Evolutionary conservation across 2,113 vertebrate genomes (phyloP), one percentile per base, ranked within the genome.

Genomic region (Ondatra zibethicus): DNA sequence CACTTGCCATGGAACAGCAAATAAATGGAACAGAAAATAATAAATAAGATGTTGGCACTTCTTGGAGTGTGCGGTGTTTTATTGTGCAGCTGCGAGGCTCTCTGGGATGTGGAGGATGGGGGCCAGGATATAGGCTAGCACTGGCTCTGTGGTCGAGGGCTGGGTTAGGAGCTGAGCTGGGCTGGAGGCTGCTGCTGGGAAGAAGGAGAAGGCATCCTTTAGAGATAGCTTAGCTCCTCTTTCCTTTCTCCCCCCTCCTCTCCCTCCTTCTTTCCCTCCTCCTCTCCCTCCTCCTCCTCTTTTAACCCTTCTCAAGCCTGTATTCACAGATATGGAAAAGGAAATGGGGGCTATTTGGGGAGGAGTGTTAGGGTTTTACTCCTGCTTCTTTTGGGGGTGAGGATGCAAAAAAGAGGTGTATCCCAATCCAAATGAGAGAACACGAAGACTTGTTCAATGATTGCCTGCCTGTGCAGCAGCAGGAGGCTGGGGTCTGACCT

Each of bases 1-100:
- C 98, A 98, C 97, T 98, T 98, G 96, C 98, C 97, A 96, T 98
- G 98, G 98, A 98, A 98, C 98, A 93, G 91, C 92, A 94, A 98
- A 94, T 84, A 66, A 98, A 94, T 77, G 58, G 77, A 91, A 50
- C 94, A 98, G 97, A 97, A 98, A 98, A 94, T 81, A 55, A 93
- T 94, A 47, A 95, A 70, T 7, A 31, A 92, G 94, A 77, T 76
- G 81, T 68, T 72, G 97, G 95, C 88, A 33, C 68, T 73, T 88
- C 77, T 42, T 39, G 73, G 78, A 89, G 82, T 80, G 6, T 2
- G 29, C 77, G 78, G 25, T 90, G 81, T 92, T n/a, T 96, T 95
- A 36, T 75, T 97, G 61, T 31, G 52, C 52, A 6, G 11, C 25
- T 13, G 17, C 1, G 68, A 17, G 1, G 31, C 11, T 33, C n/a